Conservation (phyloP, 2,888 invertebrate genomes). For the Coelinius sp. region DNA sequence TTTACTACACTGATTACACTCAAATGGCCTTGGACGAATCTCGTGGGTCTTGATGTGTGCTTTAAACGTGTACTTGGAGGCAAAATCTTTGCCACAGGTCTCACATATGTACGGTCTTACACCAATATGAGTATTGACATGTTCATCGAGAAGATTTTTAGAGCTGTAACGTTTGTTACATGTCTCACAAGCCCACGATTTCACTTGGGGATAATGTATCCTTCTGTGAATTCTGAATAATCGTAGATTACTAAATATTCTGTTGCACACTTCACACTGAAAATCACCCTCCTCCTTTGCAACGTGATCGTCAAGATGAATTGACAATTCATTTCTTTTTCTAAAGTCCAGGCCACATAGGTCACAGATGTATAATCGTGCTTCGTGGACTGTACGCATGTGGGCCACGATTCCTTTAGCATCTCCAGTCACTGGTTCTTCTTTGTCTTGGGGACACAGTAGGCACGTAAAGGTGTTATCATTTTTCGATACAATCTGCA, state of each 20-base stretch:
- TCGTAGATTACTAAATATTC: slow-evolving; percentile 76
- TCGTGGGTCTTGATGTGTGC: slow-evolving; percentile 84
- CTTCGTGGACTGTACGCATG: slow-evolving; percentile 75
- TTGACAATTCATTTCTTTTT: slow-evolving; percentile 76
- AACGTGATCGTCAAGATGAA: slow-evolving; percentile 78
- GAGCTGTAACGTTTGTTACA: slow-evolving; percentile 82
- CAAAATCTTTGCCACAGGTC: slow-evolving; percentile 81
- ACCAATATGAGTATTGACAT: slow-evolving; percentile 81
- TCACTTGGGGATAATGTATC: slow-evolving; percentile 76
- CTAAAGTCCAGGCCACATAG: slow-evolving; percentile 79
- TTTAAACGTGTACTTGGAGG: slow-evolving; percentile 84
- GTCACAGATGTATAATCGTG: slow-evolving; percentile 80
- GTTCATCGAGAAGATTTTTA: slow-evolving; percentile 80
- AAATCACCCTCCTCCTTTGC: slow-evolving; percentile 77
- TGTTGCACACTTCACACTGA: slow-evolving; percentile 77
- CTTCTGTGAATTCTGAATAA: slow-evolving; percentile 77
- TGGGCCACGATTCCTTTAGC: slow-evolving; percentile 77
- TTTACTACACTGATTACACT: slow-evolving; percentile 79
- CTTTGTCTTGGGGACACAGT: slow-evolving; percentile 70
- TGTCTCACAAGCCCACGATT: slow-evolving; percentile 76
- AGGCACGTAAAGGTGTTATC: slow-evolving; percentile 74
- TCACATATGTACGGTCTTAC: slow-evolving; percentile 78
- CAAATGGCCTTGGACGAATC: slow-evolving; percentile 78
- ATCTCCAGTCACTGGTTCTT: slow-evolving; percentile 70
- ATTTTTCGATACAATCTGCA: slow-evolving; percentile 58